These are phyloP conservation scores for Enteromius argenteus DNA, from an alignment of 2,797 vertebrate genomes.

Conservation along the genomic window DNA sequence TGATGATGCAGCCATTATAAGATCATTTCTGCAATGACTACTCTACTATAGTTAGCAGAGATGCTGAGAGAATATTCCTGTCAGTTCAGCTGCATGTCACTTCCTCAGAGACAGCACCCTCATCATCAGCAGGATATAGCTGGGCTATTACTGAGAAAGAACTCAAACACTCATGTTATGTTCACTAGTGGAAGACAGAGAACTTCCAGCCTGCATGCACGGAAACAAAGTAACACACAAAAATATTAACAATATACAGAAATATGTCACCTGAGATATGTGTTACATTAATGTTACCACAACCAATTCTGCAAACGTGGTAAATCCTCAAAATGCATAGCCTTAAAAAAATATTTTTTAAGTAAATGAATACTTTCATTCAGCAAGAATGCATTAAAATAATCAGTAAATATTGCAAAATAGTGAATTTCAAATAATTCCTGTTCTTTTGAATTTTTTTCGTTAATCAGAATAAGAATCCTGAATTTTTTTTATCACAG, in stretches of 20 bases:
- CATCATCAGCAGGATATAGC: constrained; percentile 28
- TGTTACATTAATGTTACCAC: neutral
- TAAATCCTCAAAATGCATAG: neutral
- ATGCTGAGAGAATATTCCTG: constrained; percentile 34
- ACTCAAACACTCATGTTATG: constrained; percentile 25
- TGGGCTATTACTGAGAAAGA: constrained; percentile 32
- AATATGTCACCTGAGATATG: neutral
- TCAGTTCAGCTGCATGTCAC: constrained; percentile 43
- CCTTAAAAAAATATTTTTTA: neutral
- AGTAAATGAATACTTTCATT: neutral
- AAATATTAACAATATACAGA: neutral
- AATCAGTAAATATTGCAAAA: neutral
- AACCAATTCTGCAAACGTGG: neutral
- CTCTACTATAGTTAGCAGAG: constrained; percentile 17
- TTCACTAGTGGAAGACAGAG: neutral
- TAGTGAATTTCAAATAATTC: no score
- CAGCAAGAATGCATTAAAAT: neutral
- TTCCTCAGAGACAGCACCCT: constrained; percentile 4
- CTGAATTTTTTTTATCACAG: neutral
- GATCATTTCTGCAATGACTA: constrained; percentile 18
- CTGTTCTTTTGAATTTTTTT: neutral
- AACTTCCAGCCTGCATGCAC: neutral
- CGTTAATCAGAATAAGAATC: neutral
- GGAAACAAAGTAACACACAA: neutral
- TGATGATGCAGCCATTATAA: constrained; percentile 32